Evolutionary conservation across 2,113 vertebrate genomes (phyloP), one percentile per base, ranked within the genome.

Genomic region (Psilopsiagon aurifrons): DNA sequence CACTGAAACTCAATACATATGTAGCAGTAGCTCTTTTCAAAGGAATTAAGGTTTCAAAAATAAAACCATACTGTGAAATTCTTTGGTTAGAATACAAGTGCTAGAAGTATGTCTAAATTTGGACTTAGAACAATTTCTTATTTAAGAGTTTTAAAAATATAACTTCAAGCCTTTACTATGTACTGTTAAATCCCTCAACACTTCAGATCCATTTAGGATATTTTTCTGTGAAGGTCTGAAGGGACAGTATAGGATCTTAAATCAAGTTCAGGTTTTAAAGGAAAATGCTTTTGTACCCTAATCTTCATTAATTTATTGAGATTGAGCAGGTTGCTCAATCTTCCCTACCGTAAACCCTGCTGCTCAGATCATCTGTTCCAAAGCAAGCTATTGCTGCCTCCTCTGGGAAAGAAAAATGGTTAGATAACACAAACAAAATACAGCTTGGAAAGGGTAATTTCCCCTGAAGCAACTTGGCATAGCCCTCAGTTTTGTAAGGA

Each of bases 31-130:
- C 41, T 95, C 52, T 83, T 71, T 88, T 93, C 88, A 86, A 91
- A 92, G 59, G 81, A 96, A 92, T 83, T 59, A 83, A 89, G 78
- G 28, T 95, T 76, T 85, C 67, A 15, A 86, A 95, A 97, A 88
- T 62, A 94, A 96, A 97, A 84, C 41, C 43, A 69, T 92, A 88
- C 74, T 44, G 78, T 80, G 66, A 92, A 96, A 96, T 83, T 98
- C 98, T 98, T 98, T 98, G 98, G 98, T 98, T 98, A 98, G 93
- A 81, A 96, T 93, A 57, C 79, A 96, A 94, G 68, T 90, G 84
- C 77, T 67, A 96, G 46, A 63, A 95, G 94, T 88, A 84, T 95
- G 78, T 92, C 80, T 95, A 96, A 95, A 92, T 82, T 84, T 92
- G 81, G 91, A 92, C 52, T 96, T 96, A 94, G 78, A 95, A 96